A percentile compares a stretch with the other conserved stretches of the same genome.
Conservation (phyloP, 1,140 invertebrate genomes). For the Choristoneura fumiferana region DNA sequence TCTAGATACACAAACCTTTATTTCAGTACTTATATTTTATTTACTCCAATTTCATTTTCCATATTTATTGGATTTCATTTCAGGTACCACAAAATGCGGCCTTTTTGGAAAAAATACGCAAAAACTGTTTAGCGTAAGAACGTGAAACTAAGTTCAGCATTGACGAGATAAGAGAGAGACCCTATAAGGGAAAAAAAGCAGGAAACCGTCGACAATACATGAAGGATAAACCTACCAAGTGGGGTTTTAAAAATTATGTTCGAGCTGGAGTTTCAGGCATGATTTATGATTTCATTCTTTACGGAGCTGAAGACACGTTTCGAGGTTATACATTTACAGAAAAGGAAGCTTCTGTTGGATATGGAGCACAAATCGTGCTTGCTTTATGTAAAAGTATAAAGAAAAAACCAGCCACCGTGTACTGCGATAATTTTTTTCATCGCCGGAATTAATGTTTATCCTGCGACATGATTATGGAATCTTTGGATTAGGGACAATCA, state of each 20-base stretch:
- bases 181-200: constrained; percentile 32
- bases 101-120: constrained; percentile 30
- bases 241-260: constrained; percentile 59
- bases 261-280: constrained; percentile 51
- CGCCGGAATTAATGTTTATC: neutral
- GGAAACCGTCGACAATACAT: constrained; percentile 45
- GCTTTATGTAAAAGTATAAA: neutral
- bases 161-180: constrained; percentile 34
- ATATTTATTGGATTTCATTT: no score
- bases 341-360: constrained; percentile 29
- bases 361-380: constrained; percentile 21
- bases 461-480: neutral
- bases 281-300: constrained; percentile 63
- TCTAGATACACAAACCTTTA: no score
- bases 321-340: constrained; percentile 29
- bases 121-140: constrained; percentile 30
- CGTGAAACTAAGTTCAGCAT: neutral
- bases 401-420: neutral
- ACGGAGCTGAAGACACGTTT: constrained; percentile 44
- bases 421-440: neutral
- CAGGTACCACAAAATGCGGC: constrained; percentile 39
- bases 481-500: neutral
- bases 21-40: no score
- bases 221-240: constrained; percentile 37
- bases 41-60: no score